These are phyloP conservation scores for Diogma glabrata DNA, from an alignment of 2,888 invertebrate species.

Conservation along the genomic window DNA sequence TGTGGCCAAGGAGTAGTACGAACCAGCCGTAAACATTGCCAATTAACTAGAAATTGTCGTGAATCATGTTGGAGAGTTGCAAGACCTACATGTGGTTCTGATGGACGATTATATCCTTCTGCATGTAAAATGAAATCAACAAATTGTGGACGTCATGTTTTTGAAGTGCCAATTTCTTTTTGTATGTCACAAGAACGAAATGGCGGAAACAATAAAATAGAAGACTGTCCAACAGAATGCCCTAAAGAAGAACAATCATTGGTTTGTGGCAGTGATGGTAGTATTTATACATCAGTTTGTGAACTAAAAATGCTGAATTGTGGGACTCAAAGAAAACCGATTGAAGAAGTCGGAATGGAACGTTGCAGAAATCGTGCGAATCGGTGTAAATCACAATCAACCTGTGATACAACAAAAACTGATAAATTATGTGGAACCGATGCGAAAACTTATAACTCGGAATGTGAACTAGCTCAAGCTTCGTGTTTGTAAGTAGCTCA, in stretches of 20 bases:
- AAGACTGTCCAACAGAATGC: conserved; percentile 62
- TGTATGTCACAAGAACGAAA: conserved; percentile 71
- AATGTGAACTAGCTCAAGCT: conserved; percentile 71
- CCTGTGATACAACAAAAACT: conserved; percentile 46
- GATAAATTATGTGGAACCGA: conserved; percentile 87
- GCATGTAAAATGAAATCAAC: conserved; percentile 86
- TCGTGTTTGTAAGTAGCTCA: conserved; percentile 69
- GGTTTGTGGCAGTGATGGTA: conserved; percentile 82
- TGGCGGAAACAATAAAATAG: conserved; percentile 42
- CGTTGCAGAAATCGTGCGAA: conserved; percentile 63
- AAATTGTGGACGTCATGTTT: conserved; percentile 87
- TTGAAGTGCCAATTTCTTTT: conserved; percentile 83
- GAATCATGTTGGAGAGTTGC: conserved; percentile 87
- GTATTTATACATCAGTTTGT: conserved; percentile 77
- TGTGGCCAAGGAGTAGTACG: conserved; percentile 57
- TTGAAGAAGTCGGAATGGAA: conserved; percentile 46
- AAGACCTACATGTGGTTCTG: conserved; percentile 79
- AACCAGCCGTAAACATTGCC: conserved; percentile 82
- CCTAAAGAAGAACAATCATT: conserved; percentile 37
- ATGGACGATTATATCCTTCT: conserved; percentile 78
- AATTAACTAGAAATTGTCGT: conserved; percentile 80
- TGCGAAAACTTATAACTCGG: conserved; percentile 71
- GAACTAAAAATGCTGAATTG: conserved; percentile 81
- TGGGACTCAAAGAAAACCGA: conserved; percentile 45
- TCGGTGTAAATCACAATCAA: conserved; percentile 62